Base-by-base conservation (phyloP, 2,888 invertebrate genomes). In the Priocnemis perturbator region DNA sequence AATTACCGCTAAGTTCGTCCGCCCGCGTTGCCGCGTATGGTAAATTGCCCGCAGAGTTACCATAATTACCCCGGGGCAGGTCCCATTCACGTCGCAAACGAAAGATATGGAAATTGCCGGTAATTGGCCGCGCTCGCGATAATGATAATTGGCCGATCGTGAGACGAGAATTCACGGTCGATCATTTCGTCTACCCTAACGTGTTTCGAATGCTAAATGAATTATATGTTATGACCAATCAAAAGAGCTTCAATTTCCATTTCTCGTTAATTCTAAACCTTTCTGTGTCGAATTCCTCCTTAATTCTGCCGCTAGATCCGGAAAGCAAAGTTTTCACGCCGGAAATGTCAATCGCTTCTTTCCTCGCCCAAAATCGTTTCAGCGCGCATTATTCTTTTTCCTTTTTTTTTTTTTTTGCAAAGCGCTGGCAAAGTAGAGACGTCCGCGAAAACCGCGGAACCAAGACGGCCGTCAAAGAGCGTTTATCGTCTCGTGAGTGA, bases 91-190 rank as follows among this genome's bases (percentile, higher is more conserved):
- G 59, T 63, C 70, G 55, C 47, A 67, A 37, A 61, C 53, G 71
- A 74, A 71, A 69, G 64, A 62, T 76, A 68, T 70, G 76, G 44
- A 70, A 76, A 76, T 76, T 72, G 61, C 53, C 45, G 52, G 64
- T 59, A 76, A 76, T 76, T 69, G 47, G n/a, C 30, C 26, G 20
- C 19, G 20, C 45, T 53, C 45, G n/a, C 55, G 17, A 37, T 62
- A 47, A 57, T 23, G 30, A 30, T 65, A 68, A 69, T 69, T 61
- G 45, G 58, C 45, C 47, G 60, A 74, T 68, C 62, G 52, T 17
- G 52, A 57, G 55, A 47, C 47, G 23, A 48, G 59, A 30, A 56
- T 71, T 17, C 26, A n/a, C 59, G 45, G 58, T 23, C 55, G n/a
- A 20, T 19, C 26, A 17, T 53, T 53, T 50, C 50, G 50, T 50